A percentile compares a stretch with the other conserved stretches of the same genome.
Evolutionary conservation across 1,140 invertebrate species (phyloP).

Genomic region (Eulimnadia texana): DNA sequence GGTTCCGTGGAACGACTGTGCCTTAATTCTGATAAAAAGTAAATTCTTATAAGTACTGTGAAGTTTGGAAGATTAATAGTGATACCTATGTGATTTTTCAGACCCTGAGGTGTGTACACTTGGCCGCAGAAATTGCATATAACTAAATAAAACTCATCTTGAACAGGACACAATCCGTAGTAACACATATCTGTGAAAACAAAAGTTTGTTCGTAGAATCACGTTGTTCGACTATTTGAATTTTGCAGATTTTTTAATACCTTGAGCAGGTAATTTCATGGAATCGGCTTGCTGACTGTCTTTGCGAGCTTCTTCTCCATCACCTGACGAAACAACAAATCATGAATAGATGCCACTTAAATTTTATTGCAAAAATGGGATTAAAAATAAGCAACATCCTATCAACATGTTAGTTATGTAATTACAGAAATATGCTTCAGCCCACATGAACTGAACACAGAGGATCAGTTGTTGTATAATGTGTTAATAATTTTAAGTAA

Average conservation of each 20-base stretch:
- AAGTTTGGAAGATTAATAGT: neutral
- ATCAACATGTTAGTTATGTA: too few species aligned
- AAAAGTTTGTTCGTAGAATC: neutral
- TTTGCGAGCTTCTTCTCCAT: constrained; percentile 5
- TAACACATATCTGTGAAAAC: constrained; percentile 33
- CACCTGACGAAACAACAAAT: too few species aligned
- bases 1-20: neutral
- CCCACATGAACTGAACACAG: too few species aligned
- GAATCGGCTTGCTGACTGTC: constrained; percentile 5
- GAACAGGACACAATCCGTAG: constrained; percentile 36
- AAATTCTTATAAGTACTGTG: neutral
- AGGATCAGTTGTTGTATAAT: too few species aligned
- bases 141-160: constrained; percentile 37
- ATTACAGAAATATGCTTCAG: too few species aligned
- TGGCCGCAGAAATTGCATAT: constrained; percentile 36
- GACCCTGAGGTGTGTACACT: constrained; percentile 36
- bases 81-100: constrained; percentile 34
- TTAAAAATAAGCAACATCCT: too few species aligned
- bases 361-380: too few species aligned
- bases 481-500: too few species aligned
- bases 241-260: too few species aligned
- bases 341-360: too few species aligned
- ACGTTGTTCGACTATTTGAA: neutral
- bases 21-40: constrained; percentile 3
- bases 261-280: constrained; percentile 10